phyloP scores from a whole-genome alignment of 2,113 vertebrate species.

The Nerophis lumbriciformis region DNA sequence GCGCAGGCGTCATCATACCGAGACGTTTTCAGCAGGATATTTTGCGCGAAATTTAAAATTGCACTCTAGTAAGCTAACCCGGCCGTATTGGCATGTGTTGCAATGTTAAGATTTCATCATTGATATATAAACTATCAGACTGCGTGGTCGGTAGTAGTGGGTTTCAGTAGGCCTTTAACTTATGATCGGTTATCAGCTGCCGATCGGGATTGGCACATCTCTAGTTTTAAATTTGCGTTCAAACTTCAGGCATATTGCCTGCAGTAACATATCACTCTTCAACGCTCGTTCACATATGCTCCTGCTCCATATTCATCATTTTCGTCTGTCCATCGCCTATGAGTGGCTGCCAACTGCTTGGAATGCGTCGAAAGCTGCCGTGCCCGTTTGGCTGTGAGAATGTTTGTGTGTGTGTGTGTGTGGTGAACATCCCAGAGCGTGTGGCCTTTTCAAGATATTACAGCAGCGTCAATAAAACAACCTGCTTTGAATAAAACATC shows the following conservation, averaged over 20 bases:
- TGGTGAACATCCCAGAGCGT: constrained; percentile 41
- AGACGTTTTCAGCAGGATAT: too few species aligned
- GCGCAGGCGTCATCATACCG: too few species aligned
- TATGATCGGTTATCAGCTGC: too few species aligned
- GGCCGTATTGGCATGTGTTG: too few species aligned
- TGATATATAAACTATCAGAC: too few species aligned
- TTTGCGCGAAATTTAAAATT: too few species aligned
- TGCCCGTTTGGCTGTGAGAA: constrained; percentile 38
- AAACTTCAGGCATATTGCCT: constrained; percentile 33
- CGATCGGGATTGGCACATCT: constrained; percentile 27
- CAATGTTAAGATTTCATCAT: too few species aligned
- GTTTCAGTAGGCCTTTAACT: too few species aligned
- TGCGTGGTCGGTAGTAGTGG: too few species aligned
- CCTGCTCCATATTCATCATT: constrained; percentile 65
- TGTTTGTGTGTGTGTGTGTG: not conserved
- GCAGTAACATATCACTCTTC: constrained; percentile 7
- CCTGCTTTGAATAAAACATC: constrained; percentile 32
- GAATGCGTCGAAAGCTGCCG: constrained; percentile 35
- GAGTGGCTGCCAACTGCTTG: constrained; percentile 38
- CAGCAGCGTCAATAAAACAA: accelerated
- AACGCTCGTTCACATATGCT: constrained; percentile 53
- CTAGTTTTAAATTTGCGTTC: constrained; percentile 27
- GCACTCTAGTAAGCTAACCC: too few species aligned
- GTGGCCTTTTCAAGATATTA: accelerated
- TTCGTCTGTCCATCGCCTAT: constrained; percentile 60